Base-by-base conservation (phyloP, 2,113 vertebrate species). In the Tenebrosternarchus preto region DNA sequence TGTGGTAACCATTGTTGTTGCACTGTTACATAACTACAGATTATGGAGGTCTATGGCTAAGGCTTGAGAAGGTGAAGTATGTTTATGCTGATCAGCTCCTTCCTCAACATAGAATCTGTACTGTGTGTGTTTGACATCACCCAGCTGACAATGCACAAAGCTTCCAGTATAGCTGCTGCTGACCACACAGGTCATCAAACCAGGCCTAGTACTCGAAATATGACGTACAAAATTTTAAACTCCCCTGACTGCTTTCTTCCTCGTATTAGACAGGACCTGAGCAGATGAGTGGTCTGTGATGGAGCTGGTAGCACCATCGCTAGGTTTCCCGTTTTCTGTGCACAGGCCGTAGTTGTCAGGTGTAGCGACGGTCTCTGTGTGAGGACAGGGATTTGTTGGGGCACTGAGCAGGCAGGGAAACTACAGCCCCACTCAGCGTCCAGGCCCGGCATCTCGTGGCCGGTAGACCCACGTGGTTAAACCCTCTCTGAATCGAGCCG, bases 81-180 rank as follows among this genome's bases (percentile, higher is more conserved):
- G 31, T 74, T 77, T 77, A 77, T 80, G 60, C 73, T 69, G 39
- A 76, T 79, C 76, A 79, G 71, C 76, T 82, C 69, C 19, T 50
- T 76, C n/a, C 61, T 74, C 73, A 69, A 68, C 68, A 53, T 74
- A n/a, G 76, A 72, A 68, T 61, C 76, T 69, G 68, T 31, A 73
- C 67, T 76, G 60, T 69, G 68, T 36, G 6, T 63, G 2, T 27
- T 72, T 53, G 29, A 53, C 25, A 80, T 63, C 68, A 64, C 56
- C 57, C 63, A 22, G 68, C 31, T 71, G 59, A 36, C 43, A 4
- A 20, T 33, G 12, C 3, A 24, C 2, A 27, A n/a, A n/a, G 19
- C 60, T 64, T 5, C 72, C 9, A 31, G 25, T 39, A 46, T n/a
- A 53, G 20, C 55, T 64, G 11, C 61, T n/a, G 59, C 39, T 25